These are phyloP conservation scores for Hiodon alosoides DNA, from an alignment of 2,113 vertebrate genomes.

Conservation along the genomic window DNA sequence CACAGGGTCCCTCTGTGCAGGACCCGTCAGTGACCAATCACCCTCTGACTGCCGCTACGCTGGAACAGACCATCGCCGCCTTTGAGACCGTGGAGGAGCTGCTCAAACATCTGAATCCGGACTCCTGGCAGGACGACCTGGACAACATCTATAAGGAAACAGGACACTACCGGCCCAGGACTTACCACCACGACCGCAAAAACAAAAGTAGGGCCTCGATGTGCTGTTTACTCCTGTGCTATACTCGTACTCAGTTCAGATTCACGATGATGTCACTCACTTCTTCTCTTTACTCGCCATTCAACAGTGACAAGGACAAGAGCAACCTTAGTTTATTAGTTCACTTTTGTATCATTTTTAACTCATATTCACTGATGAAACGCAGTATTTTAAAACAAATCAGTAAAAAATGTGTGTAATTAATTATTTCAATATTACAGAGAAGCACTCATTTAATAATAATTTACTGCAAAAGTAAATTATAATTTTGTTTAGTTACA, in stretches of 20 bases:
- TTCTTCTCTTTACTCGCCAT: no score
- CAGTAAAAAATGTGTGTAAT: no score
- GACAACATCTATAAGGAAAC: slow-evolving; percentile 79
- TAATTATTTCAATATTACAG: no score
- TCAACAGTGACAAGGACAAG: no score
- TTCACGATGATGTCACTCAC: neutral
- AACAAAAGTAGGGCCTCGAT: slow-evolving; percentile 74
- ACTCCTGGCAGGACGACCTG: slow-evolving; percentile 88
- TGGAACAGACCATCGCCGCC: slow-evolving; percentile 80
- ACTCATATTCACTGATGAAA: no score
- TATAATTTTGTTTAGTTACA: no score
- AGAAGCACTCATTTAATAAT: no score
- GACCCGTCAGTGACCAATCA: slow-evolving; percentile 65
- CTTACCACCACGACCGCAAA: slow-evolving; percentile 76
- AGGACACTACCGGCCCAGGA: slow-evolving; percentile 72
- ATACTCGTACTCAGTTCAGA: neutral
- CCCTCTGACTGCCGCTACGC: slow-evolving; percentile 68
- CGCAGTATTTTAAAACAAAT: no score
- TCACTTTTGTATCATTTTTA: no score
- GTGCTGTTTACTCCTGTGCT: neutral
- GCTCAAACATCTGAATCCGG: slow-evolving; percentile 77
- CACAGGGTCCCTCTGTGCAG: slow-evolving; percentile 51
- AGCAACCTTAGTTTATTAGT: no score
- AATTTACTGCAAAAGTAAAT: no score
- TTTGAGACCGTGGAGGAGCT: slow-evolving; percentile 89